phyloP scores from a whole-genome alignment of 1,140 invertebrate genomes.

The Lasioglossum albipes region DNA sequence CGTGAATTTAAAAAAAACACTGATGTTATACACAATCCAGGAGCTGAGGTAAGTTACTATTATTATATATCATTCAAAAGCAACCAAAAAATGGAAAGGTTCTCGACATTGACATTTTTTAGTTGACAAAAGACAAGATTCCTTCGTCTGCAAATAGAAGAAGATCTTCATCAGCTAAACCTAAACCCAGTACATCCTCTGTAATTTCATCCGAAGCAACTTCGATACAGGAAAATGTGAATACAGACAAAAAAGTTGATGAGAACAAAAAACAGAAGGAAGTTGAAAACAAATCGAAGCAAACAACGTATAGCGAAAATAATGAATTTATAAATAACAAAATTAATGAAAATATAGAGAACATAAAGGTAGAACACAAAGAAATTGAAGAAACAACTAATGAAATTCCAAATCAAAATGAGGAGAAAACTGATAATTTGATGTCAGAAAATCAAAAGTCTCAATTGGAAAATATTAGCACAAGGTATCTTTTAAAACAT shows the following conservation, averaged over 20 bases:
- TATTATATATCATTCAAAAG: neutral
- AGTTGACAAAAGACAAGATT: slow-evolving; percentile 34
- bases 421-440: slow-evolving; percentile 9
- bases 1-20: slow-evolving; percentile 17
- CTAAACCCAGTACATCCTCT: slow-evolving; percentile 44
- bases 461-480: slow-evolving; percentile 38
- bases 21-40: slow-evolving; percentile 20
- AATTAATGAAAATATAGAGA: slow-evolving; percentile 5
- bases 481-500: slow-evolving; percentile 29
- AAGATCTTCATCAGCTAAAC: slow-evolving; percentile 48
- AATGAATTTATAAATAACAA: slow-evolving; percentile 23
- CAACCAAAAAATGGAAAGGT: neutral
- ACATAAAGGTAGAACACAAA: slow-evolving; percentile 19
- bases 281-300: slow-evolving; percentile 28
- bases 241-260: slow-evolving; percentile 20
- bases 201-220: neutral
- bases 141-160: slow-evolving; percentile 40
- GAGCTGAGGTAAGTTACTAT: slow-evolving; percentile 34
- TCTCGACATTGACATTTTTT: neutral
- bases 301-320: neutral
- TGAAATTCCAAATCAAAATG: slow-evolving; percentile 10
- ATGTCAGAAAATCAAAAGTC: slow-evolving; percentile 11
- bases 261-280: slow-evolving; percentile 33
- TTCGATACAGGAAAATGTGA: neutral
- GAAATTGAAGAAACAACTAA: slow-evolving; percentile 28